Percentiles rank a stretch among this genome's conserved stretches.
phyloP scores from a whole-genome alignment of 2,113 vertebrate genomes.

The Isurus oxyrinchus region DNA sequence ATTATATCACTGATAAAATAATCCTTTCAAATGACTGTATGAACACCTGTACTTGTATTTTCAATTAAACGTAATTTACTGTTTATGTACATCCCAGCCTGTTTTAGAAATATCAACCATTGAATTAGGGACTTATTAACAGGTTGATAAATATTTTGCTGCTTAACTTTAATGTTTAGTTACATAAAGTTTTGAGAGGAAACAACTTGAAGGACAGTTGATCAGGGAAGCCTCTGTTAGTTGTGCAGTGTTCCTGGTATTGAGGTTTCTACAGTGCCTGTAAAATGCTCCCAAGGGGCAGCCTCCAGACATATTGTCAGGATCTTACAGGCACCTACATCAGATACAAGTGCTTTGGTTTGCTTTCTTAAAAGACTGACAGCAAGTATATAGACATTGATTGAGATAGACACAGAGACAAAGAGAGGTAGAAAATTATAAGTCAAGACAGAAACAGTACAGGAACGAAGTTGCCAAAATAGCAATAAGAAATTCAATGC shows the following conservation, averaged over 20 bases:
- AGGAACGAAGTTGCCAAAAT: neutral
- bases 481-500: neutral
- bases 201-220: neutral
- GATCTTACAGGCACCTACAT: neutral
- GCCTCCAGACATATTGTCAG: neutral
- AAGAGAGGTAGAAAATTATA: neutral
- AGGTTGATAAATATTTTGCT: neutral
- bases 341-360: neutral
- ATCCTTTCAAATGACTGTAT: neutral
- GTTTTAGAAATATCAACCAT: neutral
- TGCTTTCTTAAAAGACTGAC: neutral
- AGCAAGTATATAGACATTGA: neutral
- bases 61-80: slow-evolving; percentile 13
- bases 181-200: neutral
- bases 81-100: neutral
- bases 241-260: neutral
- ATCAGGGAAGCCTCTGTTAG: neutral
- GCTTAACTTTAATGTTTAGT: neutral
- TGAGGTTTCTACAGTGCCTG: neutral
- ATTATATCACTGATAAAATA: slow-evolving; percentile 16
- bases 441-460: neutral
- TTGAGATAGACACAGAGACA: neutral
- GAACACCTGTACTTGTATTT: neutral
- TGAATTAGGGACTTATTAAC: neutral
- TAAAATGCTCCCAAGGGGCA: neutral